Base-by-base conservation (phyloP, 2,113 vertebrate species). In the Garra rufa region DNA sequence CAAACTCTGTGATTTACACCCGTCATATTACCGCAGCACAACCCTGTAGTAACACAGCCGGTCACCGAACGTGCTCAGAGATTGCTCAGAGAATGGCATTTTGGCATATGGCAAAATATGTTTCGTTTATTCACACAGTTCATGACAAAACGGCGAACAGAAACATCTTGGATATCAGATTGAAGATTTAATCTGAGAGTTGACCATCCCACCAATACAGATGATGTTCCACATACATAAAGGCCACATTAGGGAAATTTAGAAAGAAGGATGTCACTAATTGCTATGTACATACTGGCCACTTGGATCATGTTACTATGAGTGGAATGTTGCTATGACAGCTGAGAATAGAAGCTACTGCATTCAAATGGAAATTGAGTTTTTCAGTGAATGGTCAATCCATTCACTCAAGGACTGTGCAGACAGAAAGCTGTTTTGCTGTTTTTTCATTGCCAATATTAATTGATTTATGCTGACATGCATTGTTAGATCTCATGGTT, bases 301-400 rank as follows among this genome's bases (percentile, higher is more conserved):
- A 48, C 69, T 85, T 74, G 34, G 52, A 55, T 87, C 80, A 65
- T 79, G 74, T 87, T 85, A 65, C 86, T 74, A 24, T 74, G 43
- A 87, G 83, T 43, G 75, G 30, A 83, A 79, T 83, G 83, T 81
- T 48, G 24, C 74, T 71, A 61, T 30, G 71, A 59, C 34, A 76
- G 79, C 38, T 17, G 70, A 74, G 43, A 43, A 46, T 14, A 52
- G 57, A 78, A 17, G 82, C 65, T 61, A 76, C 24, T 71, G 48
- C 50, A 85, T 83, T 89, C 48, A 85, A 73, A 88, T 83, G 52
- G 48, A 86, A 84, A 86, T 86, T 13, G 67, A 82, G 69, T 77
- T 67, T 86, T 55, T 52, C 76, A 55, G 19, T 83, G 80, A 83
- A 76, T 41, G 74, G 46, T 50, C 52, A 55, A 52, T 78, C n/a